Conservation (phyloP, 2,888 invertebrate genomes). For the Rhodophaea formosa region DNA sequence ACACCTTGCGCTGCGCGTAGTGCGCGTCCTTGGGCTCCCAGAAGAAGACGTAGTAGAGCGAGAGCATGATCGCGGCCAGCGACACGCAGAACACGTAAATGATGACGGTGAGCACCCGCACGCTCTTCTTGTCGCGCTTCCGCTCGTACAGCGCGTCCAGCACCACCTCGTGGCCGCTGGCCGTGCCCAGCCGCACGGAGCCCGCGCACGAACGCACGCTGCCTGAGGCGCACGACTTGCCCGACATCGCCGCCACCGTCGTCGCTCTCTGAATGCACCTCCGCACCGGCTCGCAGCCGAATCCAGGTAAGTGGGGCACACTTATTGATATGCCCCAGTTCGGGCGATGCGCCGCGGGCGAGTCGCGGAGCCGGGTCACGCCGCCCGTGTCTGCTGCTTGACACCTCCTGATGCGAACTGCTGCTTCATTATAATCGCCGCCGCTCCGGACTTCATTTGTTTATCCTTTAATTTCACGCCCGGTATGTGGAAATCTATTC, state of each 20-base stretch:
- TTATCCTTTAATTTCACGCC: conserved; percentile 79
- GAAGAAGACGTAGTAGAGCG: conserved; percentile 95
- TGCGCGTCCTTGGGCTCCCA: conserved; percentile 90
- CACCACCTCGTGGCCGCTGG: conserved; percentile 81
- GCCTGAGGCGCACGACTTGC: conserved; percentile 78
- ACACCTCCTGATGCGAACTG: conserved; percentile 75
- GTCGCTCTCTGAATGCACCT: conserved; percentile 50
- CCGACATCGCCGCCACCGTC: conserved; percentile 70
- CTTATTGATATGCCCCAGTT: conserved; percentile 78
- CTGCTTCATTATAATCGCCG: conserved; percentile 72
- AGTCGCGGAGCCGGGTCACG: conserved; percentile 64
- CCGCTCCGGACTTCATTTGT: conserved; percentile 73
- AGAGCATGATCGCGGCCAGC: conserved; percentile 95
- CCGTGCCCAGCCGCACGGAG: conserved; percentile 64
- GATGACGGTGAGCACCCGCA: conserved; percentile 94
- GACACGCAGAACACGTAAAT: conserved; percentile 97
- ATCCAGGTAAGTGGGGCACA: conserved; percentile 72
- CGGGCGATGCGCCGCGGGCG: conserved; percentile 58
- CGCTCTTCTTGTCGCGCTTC: conserved; percentile 92
- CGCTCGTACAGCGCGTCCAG: conserved; percentile 89
- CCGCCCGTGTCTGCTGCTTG: conserved; percentile 71
- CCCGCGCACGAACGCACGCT: conserved; percentile 76
- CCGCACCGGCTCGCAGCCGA: conserved; percentile 38
- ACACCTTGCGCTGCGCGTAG: conserved; percentile 76
- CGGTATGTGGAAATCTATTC: conserved; percentile 71